Conservation (phyloP, 2,113 vertebrate genomes). For the Platichthys flesus region DNA sequence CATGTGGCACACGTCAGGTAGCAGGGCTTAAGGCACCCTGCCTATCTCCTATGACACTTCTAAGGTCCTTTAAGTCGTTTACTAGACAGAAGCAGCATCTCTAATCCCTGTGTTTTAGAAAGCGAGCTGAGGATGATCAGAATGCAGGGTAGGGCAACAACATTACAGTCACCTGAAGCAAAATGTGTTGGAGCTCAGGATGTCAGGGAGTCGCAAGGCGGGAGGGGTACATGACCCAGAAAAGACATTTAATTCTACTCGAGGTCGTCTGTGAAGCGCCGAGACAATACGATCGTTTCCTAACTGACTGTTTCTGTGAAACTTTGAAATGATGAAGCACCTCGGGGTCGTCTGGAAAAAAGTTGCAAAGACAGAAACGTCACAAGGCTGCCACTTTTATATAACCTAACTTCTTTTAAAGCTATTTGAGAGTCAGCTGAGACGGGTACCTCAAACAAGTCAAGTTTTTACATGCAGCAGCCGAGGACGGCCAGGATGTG, state of each 20-base stretch:
- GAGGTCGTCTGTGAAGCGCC: background rate
- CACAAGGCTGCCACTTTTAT: background rate
- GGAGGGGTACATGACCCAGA: too few species aligned
- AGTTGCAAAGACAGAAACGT: background rate
- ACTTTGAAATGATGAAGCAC: background rate
- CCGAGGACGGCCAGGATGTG: background rate
- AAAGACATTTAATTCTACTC: background rate
- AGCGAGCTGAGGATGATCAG: background rate
- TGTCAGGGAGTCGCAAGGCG: background rate
- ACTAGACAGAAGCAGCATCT: conserved; percentile 4
- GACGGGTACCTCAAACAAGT: background rate
- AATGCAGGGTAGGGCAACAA: conserved; percentile 4
- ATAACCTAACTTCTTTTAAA: background rate
- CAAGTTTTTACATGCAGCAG: background rate
- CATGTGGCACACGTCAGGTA: too few species aligned
- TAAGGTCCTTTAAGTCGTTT: background rate
- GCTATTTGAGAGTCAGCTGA: background rate
- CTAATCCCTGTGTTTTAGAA: conserved; percentile 3
- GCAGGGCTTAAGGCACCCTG: too few species aligned
- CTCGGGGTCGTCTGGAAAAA: background rate
- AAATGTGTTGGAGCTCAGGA: conserved; percentile 1
- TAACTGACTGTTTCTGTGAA: background rate
- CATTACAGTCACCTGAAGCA: background rate
- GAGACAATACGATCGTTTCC: background rate
- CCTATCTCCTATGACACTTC: background rate